A percentile compares a stretch with the other conserved stretches of the same genome.
Conservation (phyloP, 1,140 invertebrate genomes). For the Metaphire vulgaris region DNA sequence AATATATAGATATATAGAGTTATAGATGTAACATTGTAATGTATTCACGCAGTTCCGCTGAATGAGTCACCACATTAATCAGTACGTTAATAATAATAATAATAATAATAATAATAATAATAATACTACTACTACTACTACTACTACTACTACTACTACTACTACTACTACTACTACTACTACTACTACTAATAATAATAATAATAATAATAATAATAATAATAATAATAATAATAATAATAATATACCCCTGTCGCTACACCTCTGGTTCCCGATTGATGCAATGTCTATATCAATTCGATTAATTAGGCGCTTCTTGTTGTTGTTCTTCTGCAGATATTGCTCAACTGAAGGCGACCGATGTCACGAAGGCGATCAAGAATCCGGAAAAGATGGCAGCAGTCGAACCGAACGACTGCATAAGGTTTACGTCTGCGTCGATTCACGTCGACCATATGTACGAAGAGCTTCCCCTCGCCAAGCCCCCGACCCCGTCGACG, state of each 20-base stretch:
- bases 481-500: not conserved
- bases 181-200: not conserved
- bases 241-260: not conserved
- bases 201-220: constrained; percentile 4
- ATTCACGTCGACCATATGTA: not conserved
- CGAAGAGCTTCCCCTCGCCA: not conserved
- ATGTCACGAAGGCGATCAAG: not conserved
- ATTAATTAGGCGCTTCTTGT: too few relatives aligned
- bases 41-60: too few relatives aligned
- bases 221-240: constrained; percentile 4
- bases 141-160: too few relatives aligned
- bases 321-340: not conserved
- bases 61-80: too few relatives aligned
- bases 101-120: too few relatives aligned
- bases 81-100: too few relatives aligned
- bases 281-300: not conserved
- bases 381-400: not conserved
- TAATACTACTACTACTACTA: too few relatives aligned
- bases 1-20: too few relatives aligned
- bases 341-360: not conserved
- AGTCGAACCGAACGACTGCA: not conserved
- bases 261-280: too few relatives aligned
- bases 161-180: not conserved
- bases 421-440: not conserved
- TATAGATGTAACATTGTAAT: too few relatives aligned